These are phyloP conservation scores for Argyresthia albistria DNA, from an alignment of 2,888 invertebrate species.

Conservation along the genomic window DNA sequence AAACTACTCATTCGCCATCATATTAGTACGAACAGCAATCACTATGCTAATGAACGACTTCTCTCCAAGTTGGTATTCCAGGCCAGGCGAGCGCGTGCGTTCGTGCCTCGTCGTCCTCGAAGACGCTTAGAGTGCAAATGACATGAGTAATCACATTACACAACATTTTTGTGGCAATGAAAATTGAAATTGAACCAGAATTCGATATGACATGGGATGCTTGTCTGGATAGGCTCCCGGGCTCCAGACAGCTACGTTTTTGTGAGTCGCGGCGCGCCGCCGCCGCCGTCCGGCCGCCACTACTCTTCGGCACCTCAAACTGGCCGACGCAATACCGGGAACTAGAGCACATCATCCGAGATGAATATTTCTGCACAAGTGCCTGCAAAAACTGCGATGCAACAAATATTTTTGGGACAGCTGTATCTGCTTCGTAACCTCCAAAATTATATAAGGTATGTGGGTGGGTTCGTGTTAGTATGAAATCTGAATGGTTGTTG, in stretches of 20 bases:
- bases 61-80: neutral
- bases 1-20: neutral
- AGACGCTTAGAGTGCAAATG: slow-evolving; percentile 1
- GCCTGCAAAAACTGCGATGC: neutral
- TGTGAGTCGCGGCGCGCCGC: slow-evolving; percentile 49
- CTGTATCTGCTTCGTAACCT: too few relatives aligned
- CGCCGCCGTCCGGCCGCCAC: slow-evolving; percentile 30
- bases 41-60: neutral
- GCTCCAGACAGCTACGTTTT: slow-evolving; percentile 53
- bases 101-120: neutral
- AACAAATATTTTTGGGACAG: neutral
- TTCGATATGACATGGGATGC: too few relatives aligned
- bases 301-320: slow-evolving; percentile 41
- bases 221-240: too few relatives aligned
- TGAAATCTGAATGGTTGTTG: neutral
- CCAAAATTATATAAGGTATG: neutral
- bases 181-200: neutral
- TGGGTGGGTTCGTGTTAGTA: neutral
- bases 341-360: slow-evolving; percentile 45
- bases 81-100: neutral
- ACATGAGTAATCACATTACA: slow-evolving; percentile 1
- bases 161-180: neutral
- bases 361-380: slow-evolving; percentile 12
- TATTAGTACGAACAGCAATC: neutral
- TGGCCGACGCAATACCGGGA: slow-evolving; percentile 50